Conservation (phyloP, 2,113 vertebrate genomes). For the Scophthalmus maximus region DNA sequence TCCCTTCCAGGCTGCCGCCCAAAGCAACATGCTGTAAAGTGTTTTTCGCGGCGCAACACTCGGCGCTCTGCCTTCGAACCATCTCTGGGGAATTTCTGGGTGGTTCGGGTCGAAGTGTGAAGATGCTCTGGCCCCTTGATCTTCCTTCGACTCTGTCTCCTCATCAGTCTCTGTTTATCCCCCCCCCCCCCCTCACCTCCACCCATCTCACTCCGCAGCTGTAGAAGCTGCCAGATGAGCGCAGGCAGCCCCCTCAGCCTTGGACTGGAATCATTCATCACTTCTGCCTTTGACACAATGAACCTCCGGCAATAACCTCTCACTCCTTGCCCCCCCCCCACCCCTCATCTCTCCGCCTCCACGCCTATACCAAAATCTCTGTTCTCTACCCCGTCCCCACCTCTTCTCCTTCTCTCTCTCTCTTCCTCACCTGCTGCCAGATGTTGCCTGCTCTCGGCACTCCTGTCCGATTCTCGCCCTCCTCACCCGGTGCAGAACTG, state of each 20-base stretch:
- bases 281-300: constrained; percentile 61
- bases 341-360: constrained; percentile 55
- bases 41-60: constrained; percentile 9
- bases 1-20: neutral
- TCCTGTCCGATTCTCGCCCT: constrained; percentile 13
- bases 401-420: constrained; percentile 27
- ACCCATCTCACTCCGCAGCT: constrained; percentile 26
- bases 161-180: constrained; percentile 55
- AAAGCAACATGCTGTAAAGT: neutral
- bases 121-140: constrained; percentile 46
- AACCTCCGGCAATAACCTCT: constrained; percentile 47
- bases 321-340: constrained; percentile 22
- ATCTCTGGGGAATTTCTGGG: too few relatives aligned
- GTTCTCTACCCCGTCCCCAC: neutral
- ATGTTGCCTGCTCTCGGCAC: constrained; percentile 26
- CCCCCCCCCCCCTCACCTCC: constrained; percentile 22
- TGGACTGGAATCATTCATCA: constrained; percentile 44
- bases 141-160: neutral
- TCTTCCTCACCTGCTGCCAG: constrained; percentile 47
- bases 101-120: too few relatives aligned
- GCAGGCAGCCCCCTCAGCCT: constrained; percentile 16
- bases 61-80: constrained; percentile 15
- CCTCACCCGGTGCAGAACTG: constrained; percentile 22
- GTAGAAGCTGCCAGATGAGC: constrained; percentile 41
- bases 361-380: constrained; percentile 14